These are phyloP conservation scores for Lutjanus argentimaculatus DNA, from an alignment of 2,797 vertebrate genomes.

Conservation along the genomic window DNA sequence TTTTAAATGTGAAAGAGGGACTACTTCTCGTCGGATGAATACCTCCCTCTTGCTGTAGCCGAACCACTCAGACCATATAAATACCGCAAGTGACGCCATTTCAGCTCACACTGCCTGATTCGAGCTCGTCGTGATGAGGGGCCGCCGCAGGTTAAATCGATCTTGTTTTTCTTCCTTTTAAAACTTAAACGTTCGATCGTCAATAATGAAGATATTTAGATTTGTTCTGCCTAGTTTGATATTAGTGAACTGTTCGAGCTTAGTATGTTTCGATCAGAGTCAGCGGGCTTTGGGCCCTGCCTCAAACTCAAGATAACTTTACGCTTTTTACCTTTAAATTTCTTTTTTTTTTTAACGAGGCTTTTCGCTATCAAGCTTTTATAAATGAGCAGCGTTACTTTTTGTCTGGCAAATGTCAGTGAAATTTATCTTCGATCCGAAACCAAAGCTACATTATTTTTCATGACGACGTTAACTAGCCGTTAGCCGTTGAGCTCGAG, in stretches of 20 bases:
- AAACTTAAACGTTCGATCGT: accelerated
- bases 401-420: background rate
- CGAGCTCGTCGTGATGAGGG: accelerated
- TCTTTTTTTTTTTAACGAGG: accelerated
- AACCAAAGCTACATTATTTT: background rate
- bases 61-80: conserved; percentile 66
- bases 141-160: conserved; percentile 3
- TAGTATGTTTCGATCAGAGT: background rate
- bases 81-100: background rate
- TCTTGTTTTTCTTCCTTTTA: background rate
- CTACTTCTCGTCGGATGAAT: conserved; percentile 79
- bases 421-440: background rate
- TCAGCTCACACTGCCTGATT: background rate
- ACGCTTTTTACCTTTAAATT: accelerated
- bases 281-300: background rate
- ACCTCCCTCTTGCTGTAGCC: background rate
- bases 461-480: background rate
- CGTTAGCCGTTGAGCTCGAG: background rate
- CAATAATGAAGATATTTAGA: accelerated
- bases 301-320: background rate
- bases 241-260: accelerated
- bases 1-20: background rate
- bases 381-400: background rate
- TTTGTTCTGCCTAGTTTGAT: background rate
- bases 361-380: background rate